A percentile compares a stretch with the other conserved stretches of the same genome.
These are phyloP conservation scores for Neodiprion pinetum DNA, from an alignment of 1,140 invertebrate species.

Conservation along the genomic window DNA sequence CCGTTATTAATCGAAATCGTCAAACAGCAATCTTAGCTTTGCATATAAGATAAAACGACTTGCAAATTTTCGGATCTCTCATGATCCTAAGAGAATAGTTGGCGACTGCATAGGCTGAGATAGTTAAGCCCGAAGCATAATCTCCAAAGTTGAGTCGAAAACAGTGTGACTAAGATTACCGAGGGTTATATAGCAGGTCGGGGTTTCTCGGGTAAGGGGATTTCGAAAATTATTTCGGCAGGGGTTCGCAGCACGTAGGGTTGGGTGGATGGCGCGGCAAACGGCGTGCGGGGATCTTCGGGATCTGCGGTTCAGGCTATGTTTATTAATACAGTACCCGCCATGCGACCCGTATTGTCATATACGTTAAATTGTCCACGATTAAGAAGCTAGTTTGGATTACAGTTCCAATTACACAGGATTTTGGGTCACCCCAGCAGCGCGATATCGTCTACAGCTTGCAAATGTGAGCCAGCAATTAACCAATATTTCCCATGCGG, in stretches of 20 bases:
- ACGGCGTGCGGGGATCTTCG: neutral
- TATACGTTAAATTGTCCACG: neutral
- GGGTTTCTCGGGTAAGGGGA: neutral
- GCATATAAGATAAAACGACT: too few relatives aligned
- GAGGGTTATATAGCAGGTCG: neutral
- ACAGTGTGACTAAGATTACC: conserved; percentile 28
- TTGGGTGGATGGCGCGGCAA: neutral
- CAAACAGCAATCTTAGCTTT: too few relatives aligned
- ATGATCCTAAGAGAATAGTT: neutral
- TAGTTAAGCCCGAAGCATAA: conserved; percentile 28
- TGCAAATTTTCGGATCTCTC: too few relatives aligned
- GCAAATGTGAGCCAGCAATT: too few relatives aligned
- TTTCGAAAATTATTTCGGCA: neutral
- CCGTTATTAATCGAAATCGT: too few relatives aligned
- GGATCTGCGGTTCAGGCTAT: neutral
- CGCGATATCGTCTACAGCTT: neutral
- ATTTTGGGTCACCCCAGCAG: neutral
- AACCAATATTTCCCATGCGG: too few relatives aligned
- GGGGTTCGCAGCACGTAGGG: neutral
- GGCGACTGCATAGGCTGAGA: conserved; percentile 3
- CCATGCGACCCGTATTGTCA: neutral
- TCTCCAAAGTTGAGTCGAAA: conserved; percentile 23
- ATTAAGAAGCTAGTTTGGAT: conserved; percentile 2
- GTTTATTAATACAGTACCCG: neutral
- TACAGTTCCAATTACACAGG: conserved; percentile 5